Evolutionary conservation across 1,140 invertebrate genomes (phyloP).

Genomic region (Phthorimaea operculella): DNA sequence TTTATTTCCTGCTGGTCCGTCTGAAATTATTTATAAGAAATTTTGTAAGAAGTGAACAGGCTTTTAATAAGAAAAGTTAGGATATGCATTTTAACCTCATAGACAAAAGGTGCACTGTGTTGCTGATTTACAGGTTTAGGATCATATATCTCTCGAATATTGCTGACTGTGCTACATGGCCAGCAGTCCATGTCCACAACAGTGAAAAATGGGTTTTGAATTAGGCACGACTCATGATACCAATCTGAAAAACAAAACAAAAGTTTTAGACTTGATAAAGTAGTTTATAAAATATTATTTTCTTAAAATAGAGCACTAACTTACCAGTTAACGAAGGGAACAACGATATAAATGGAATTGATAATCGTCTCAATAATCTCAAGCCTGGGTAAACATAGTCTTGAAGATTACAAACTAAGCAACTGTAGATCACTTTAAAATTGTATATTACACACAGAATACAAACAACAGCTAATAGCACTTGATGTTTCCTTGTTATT

Average conservation of each 20-base stretch:
- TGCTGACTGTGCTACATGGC: conserved; percentile 76
- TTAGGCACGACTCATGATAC: conserved; percentile 82
- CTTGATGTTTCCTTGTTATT: not conserved
- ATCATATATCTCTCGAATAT: conserved; percentile 59
- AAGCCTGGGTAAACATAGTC: conserved; percentile 77
- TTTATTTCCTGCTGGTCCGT: conserved; percentile 38
- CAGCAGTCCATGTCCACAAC: conserved; percentile 80
- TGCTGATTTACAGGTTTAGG: conserved; percentile 57
- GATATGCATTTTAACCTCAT: conserved; percentile 34
- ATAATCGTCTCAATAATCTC: conserved; percentile 69
- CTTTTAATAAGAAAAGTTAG: not conserved
- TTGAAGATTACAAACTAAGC: conserved; percentile 73
- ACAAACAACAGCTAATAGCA: conserved; percentile 12
- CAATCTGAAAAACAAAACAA: conserved; percentile 72
- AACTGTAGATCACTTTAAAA: conserved; percentile 63
- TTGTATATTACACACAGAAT: conserved; percentile 22
- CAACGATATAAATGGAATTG: conserved; percentile 71
- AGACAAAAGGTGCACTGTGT: conserved; percentile 56
- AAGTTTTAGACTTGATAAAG: too few species aligned
- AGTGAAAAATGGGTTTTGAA: conserved; percentile 80
- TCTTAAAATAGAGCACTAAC: not conserved
- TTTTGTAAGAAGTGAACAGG: too few species aligned
- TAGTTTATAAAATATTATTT: too few species aligned
- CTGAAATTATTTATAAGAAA: conserved; percentile 29
- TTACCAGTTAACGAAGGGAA: conserved; percentile 75